Percentiles rank a stretch among this genome's conserved stretches.
These are phyloP conservation scores for Imbricaverruca yamaguchii DNA, from an alignment of 2,888 invertebrate genomes.

Conservation along the genomic window DNA sequence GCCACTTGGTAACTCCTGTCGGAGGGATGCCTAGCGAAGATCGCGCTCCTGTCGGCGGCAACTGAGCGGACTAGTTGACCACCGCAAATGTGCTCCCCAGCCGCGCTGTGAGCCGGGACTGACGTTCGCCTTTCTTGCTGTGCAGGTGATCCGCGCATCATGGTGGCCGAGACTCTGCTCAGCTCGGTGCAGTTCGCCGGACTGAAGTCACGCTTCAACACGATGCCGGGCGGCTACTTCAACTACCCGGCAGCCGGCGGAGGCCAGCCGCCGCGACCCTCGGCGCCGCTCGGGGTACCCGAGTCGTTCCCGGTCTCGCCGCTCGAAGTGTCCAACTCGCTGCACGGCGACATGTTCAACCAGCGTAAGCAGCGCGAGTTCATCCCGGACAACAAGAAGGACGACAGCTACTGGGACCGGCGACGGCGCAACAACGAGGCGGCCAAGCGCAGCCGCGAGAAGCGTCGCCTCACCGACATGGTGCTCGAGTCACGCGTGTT, in stretches of 20 bases:
- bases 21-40: no score
- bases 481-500: conserved; percentile 88
- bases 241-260: background rate
- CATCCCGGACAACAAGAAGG: conserved; percentile 93
- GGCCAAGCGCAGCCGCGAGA: conserved; percentile 92
- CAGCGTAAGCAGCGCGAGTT: conserved; percentile 92
- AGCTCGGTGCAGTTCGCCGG: conserved; percentile 18
- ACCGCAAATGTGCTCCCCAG: no score
- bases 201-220: conserved; percentile 9
- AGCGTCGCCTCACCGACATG: conserved; percentile 92
- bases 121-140: no score
- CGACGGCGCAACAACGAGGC: conserved; percentile 94
- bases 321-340: background rate
- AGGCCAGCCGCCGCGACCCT: background rate
- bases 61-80: no score
- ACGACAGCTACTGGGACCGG: conserved; percentile 95
- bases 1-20: no score
- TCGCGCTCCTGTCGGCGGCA: no score
- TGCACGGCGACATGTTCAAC: conserved; percentile 16
- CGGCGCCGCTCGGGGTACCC: background rate
- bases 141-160: conserved; percentile 10
- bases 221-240: conserved; percentile 1
- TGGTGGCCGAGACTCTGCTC: conserved; percentile 17
- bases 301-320: background rate
- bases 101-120: no score